Conservation (phyloP, 2,797 vertebrate genomes). For the Etheostoma nigrum region DNA sequence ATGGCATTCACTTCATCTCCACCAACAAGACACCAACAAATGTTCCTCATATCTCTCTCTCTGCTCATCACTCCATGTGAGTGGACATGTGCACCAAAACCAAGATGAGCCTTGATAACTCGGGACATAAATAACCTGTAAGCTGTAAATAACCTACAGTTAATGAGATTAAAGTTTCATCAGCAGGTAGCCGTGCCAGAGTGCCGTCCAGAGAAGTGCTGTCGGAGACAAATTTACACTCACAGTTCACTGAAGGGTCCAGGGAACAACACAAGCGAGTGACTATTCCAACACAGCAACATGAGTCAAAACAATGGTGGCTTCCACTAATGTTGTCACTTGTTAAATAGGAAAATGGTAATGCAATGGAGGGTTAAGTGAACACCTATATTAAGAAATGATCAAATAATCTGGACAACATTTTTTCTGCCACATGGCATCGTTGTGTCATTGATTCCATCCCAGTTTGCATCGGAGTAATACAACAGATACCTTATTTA, state of each 20-base stretch:
- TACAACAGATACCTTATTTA: too few relatives aligned
- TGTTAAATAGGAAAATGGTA: not conserved
- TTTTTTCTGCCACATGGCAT: too few relatives aligned
- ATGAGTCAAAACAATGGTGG: not conserved
- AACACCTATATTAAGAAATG: not conserved
- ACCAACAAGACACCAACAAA: not conserved
- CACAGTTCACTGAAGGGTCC: constrained; percentile 33
- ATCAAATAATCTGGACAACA: not conserved
- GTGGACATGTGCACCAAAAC: constrained; percentile 47
- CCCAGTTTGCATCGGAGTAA: too few relatives aligned
- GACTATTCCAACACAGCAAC: not conserved
- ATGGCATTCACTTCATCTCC: constrained; percentile 6
- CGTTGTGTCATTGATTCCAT: too few relatives aligned
- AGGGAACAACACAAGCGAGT: not conserved
- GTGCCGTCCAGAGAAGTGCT: constrained; percentile 27
- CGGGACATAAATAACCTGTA: constrained; percentile 52
- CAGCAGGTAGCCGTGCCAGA: constrained; percentile 47
- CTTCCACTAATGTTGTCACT: not conserved
- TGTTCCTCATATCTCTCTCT: not conserved
- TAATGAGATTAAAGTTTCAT: constrained; percentile 82
- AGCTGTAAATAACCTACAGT: constrained; percentile 79
- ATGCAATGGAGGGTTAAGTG: too few relatives aligned
- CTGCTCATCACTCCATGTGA: constrained; percentile 22
- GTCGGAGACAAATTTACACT: constrained; percentile 49
- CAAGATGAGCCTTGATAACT: constrained; percentile 70